Evolutionary conservation across 2,113 vertebrate genomes (phyloP).

Genomic region (Speoplatyrhinus poulsoni): DNA sequence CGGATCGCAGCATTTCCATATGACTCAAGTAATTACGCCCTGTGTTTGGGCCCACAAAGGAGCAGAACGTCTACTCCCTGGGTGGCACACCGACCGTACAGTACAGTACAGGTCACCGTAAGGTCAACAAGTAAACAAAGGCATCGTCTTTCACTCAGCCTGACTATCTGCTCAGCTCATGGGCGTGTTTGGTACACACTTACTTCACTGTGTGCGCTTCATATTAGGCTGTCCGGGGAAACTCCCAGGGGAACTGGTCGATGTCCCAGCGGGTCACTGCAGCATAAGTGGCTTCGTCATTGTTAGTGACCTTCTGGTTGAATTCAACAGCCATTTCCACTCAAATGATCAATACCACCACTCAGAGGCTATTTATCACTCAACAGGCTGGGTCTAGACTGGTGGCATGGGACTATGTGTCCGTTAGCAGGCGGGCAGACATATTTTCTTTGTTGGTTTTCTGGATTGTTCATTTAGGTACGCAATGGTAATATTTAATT

Average conservation of each 20-base stretch:
- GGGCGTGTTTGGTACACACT: not conserved
- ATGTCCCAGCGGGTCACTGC: conserved; percentile 29
- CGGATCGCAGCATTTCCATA: conserved; percentile 56
- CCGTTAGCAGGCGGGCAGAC: conserved; percentile 3
- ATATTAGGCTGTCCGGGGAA: conserved; percentile 12
- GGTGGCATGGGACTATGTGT: not conserved
- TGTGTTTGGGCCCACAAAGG: conserved; percentile 32
- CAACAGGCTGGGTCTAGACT: conserved; percentile 7
- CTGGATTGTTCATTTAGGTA: too few relatives aligned
- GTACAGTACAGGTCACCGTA: conserved; percentile 40
- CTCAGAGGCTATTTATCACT: conserved; percentile 36
- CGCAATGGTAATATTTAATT: too few relatives aligned
- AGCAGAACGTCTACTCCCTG: conserved; percentile 36
- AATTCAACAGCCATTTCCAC: conserved; percentile 37
- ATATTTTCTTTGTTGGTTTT: too few relatives aligned
- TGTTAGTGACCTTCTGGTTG: conserved; percentile 33
- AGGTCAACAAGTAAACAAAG: conserved; percentile 64
- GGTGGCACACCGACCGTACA: conserved; percentile 34
- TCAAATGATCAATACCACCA: conserved; percentile 33
- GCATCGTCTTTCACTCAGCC: conserved; percentile 47
- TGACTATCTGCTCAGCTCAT: conserved; percentile 21
- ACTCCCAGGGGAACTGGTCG: conserved; percentile 40
- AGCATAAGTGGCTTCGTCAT: conserved; percentile 34
- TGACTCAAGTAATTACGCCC: conserved; percentile 40
- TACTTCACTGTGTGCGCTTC: not conserved